Evolutionary conservation across 2,797 vertebrate species (phyloP), one percentile per base, ranked within the genome.

Genomic region (Squalus acanthias): DNA sequence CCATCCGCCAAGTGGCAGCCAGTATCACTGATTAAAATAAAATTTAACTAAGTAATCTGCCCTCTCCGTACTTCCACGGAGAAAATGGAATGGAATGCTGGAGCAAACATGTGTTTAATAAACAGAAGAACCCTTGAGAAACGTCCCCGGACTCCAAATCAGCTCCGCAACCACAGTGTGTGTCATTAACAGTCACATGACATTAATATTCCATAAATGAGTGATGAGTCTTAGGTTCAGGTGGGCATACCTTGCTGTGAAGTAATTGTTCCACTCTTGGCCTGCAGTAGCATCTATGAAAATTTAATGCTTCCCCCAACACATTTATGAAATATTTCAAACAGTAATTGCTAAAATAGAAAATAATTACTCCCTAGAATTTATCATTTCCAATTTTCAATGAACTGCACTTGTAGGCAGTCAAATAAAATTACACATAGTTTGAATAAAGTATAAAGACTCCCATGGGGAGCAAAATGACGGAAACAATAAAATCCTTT

Each of bases 281-380:
- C 98, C 98, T 97, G 97, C 95, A 97, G 97, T 96, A 97, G 97
- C 98, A 98, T 97, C 97, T 97, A 98, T 98, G 97, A 98, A 98
- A 98, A 98, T 98, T 98, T 98, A 98, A 98, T 98, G 98, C 97
- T 96, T 97, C 96, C 97, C 97, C 97, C 97, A 98, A 98, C 97
- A 98, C 98, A 97, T 98, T 98, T 98, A 98, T 98, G 97, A 97
- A 98, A 98, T 67, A 97, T 97, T 97, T 97, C 97, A 97, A 97
- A 97, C 63, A 97, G 97, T 96, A 97, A 97, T 97, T 96, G 97
- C 96, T 95, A 97, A 97, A 94, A 97, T 97, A 97, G 97, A 97
- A 97, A 97, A 97, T 97, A 97, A 97, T 97, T 98, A 98, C 98
- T 98, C 97, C 97, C 96, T 0, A 96, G 97, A 98, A 98, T 98